Base-by-base conservation (phyloP, 1,140 invertebrate genomes). In the Apis florea region DNA sequence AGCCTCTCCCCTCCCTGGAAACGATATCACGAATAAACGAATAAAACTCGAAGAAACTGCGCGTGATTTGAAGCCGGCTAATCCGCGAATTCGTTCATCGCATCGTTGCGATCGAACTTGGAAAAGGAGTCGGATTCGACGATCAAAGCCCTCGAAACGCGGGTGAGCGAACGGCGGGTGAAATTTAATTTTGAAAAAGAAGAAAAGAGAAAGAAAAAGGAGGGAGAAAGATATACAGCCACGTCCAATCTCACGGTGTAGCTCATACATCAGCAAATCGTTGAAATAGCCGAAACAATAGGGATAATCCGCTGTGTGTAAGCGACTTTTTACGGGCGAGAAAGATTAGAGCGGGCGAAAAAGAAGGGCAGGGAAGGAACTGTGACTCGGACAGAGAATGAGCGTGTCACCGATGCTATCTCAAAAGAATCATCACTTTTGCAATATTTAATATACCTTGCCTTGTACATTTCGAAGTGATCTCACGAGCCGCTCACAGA, bases 221-320 rank as follows among this genome's bases (percentile, higher is more conserved):
- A n/a, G 15, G 8, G 2, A 19, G 21, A 11, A 66, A 66, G 12
- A 21, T 47, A 21, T 17, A 10, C n/a, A 40, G 13, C n/a, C 24
- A 17, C 13, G 77, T 53, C 68, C 63, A 15, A 17, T 72, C 69
- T 72, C 26, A 0, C 54, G 66, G 67, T 47, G 40, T 47, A 56
- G 56, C 47, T 79, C 56, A 24, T 72, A 72, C 69, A 79, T 72
- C 68, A 53, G 77, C 47, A 54, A 71, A 72, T 72, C 56, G 68
- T 72, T 64, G 68, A 31, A 72, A 54, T 70, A 40, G 47, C n/a
- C 15, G 68, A 71, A 31, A 79, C 77, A 72, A 79, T 79, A 72
- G 77, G 31, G 24, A 63, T 47, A 64, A 79, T 79, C 58, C 77
- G 24, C 58, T 79, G 58, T 21, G 4, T 40, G 4, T 0, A 40